Conservation (phyloP, 2,797 vertebrate species). For the Macrochelys suwanniensis region DNA sequence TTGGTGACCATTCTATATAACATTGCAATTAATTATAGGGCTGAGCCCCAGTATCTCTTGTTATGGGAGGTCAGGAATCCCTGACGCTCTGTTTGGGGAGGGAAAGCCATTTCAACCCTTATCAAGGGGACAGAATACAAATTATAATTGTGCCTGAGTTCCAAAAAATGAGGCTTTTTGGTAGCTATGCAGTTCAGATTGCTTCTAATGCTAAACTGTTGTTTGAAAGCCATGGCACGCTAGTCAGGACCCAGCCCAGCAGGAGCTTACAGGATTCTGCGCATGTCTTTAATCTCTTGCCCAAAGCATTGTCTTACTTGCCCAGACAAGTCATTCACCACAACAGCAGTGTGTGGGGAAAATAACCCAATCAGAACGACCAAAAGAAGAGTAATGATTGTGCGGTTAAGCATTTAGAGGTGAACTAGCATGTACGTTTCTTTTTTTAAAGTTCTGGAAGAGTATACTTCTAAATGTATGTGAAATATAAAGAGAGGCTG, state of each 20-base stretch:
- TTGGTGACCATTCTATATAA: not conserved
- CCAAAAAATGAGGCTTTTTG: not conserved
- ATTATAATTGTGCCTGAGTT: not conserved
- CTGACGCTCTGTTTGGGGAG: accelerated
- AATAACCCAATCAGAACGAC: constrained; percentile 52
- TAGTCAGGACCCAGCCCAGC: not conserved
- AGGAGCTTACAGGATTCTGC: constrained; percentile 56
- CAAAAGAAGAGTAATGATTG: constrained; percentile 41
- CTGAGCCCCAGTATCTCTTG: not conserved
- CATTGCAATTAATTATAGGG: not conserved
- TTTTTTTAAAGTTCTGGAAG: constrained; percentile 41
- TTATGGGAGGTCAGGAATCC: not conserved
- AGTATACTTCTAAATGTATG: constrained; percentile 35
- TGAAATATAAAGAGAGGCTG: constrained; percentile 41
- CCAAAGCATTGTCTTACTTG: constrained; percentile 73
- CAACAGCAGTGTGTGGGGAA: constrained; percentile 77
- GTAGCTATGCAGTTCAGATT: not conserved
- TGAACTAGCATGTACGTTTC: constrained; percentile 54
- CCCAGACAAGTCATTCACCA: constrained; percentile 75
- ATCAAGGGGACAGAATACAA: not conserved
- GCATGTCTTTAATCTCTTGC: constrained; percentile 75
- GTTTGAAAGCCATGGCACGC: not conserved
- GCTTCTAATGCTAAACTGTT: not conserved
- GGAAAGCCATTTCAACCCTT: accelerated
- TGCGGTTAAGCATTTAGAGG: constrained; percentile 65